Percentiles rank a stretch among this genome's conserved stretches.
Evolutionary conservation across 2,797 vertebrate genomes (phyloP).

Genomic region (Myotis pilosus): DNA sequence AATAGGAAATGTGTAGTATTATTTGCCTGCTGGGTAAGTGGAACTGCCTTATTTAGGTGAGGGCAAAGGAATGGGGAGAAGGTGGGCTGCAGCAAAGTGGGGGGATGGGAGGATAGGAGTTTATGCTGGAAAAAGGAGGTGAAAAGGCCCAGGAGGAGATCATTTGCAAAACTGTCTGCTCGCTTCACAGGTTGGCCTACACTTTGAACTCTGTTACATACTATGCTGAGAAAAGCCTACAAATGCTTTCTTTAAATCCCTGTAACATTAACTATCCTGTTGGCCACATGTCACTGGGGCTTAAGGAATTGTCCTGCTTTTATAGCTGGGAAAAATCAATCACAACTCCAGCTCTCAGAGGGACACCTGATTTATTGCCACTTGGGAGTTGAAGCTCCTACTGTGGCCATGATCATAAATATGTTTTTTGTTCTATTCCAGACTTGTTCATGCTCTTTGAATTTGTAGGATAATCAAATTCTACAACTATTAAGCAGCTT

Average conservation of each 20-base stretch:
- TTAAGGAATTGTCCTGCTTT: slow-evolving; percentile 26
- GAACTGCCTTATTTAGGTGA: background rate
- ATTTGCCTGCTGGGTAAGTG: background rate
- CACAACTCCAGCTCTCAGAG: background rate
- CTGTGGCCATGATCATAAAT: background rate
- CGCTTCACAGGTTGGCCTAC: background rate
- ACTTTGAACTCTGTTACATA: slow-evolving; percentile 1
- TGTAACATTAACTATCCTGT: background rate
- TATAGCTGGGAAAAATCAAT: background rate
- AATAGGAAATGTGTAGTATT: background rate
- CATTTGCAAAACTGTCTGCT: background rate
- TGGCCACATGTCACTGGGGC: background rate
- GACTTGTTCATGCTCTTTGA: background rate
- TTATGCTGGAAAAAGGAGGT: background rate
- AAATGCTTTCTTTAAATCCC: background rate
- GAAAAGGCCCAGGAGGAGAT: background rate
- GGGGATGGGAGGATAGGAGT: background rate
- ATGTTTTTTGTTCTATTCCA: background rate
- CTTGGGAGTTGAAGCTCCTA: background rate
- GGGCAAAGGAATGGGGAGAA: background rate
- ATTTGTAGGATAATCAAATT: background rate
- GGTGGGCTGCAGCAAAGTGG: background rate
- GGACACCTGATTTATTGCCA: background rate
- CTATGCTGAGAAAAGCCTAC: background rate
- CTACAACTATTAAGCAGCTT: background rate